Base-by-base conservation (phyloP, 2,888 invertebrate genomes). In the Lymantria monacha region DNA sequence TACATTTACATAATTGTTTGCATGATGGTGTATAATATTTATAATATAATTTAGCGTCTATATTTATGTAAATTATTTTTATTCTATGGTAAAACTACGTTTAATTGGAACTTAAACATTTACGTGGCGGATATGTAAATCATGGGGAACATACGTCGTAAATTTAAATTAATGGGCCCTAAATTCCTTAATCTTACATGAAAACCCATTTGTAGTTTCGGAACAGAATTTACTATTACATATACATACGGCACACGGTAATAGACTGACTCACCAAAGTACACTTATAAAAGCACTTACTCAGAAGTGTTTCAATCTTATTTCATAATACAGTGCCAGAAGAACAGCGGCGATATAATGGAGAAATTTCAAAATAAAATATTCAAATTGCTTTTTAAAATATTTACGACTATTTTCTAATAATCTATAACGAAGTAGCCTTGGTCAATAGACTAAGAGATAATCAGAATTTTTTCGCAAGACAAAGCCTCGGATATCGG, bases 1-100 rank as follows among this genome's bases (percentile, higher is more conserved):
- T 56, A 56, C 66, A 56, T 66, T 57, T 68, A 66, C 60, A 67
- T n/a, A 12, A 38, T 38, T 38, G 22, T 22, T 22, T 22, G 22
- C 22, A 22, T 22, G 22, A 22, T 3, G 22, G 22, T 22, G 22
- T 22, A 22, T 22, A n/a, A n/a, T n/a, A 33, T 33, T 9, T 33
- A 10, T 33, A 33, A 33, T 33, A 7, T 8, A 33, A 33, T 33
- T 22, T 33, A 33, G 7, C 33, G 3, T 33, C 10, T 33, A n/a
- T n/a, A 38, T 1, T 38, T 11, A 8, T 38, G 3, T 15, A 15
- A 8, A 15, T 15, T 15, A 15, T 33, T 33, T 33, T 7, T 10
- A 10, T 10, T 33, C 9, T 33, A 33, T 5, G 33, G 9, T 33
- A 22, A 22, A 22, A 10, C 33, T 33, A 10, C 33, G 33, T 33